A percentile compares a stretch with the other conserved stretches of the same genome.
Evolutionary conservation across 2,113 vertebrate genomes (phyloP).

Genomic region (Dicrurus megarhynchus): DNA sequence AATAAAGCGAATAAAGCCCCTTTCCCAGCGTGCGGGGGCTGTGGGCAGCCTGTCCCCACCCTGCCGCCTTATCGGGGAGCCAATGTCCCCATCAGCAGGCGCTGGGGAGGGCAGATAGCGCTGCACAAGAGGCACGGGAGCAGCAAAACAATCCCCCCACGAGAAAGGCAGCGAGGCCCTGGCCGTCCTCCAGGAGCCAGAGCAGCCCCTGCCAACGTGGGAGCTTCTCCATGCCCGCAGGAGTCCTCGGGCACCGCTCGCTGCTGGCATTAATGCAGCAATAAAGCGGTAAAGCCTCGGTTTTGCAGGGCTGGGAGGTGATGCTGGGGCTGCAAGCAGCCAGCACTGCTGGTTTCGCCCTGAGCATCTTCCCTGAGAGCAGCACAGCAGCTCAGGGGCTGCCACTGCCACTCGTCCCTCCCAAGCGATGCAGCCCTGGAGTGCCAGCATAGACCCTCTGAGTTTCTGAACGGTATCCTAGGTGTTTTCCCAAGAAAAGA

Average conservation of each 20-base stretch:
- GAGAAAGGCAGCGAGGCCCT: background rate
- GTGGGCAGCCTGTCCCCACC: constrained; percentile 38
- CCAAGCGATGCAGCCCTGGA: accelerated
- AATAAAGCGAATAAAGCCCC: background rate
- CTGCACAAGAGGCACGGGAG: background rate
- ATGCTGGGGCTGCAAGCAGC: background rate
- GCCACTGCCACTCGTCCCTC: background rate
- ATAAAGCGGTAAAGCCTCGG: too few species aligned
- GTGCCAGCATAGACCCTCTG: accelerated
- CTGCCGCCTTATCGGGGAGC: constrained; percentile 71
- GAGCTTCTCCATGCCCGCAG: background rate
- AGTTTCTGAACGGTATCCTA: accelerated
- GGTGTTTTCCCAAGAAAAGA: background rate
- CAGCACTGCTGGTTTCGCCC: accelerated
- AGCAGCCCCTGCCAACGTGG: accelerated
- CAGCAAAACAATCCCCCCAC: background rate
- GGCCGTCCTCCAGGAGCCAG: background rate
- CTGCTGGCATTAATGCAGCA: accelerated
- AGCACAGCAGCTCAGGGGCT: background rate
- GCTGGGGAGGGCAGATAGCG: constrained; percentile 71
- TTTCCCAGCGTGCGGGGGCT: background rate
- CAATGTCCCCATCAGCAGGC: background rate
- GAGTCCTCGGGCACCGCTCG: background rate
- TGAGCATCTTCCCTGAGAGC: accelerated
- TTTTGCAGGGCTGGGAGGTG: background rate